A percentile compares a stretch with the other conserved stretches of the same genome.
Evolutionary conservation across 2,888 invertebrate species (phyloP).

Genomic region (Nipponacmea schrenckii): DNA sequence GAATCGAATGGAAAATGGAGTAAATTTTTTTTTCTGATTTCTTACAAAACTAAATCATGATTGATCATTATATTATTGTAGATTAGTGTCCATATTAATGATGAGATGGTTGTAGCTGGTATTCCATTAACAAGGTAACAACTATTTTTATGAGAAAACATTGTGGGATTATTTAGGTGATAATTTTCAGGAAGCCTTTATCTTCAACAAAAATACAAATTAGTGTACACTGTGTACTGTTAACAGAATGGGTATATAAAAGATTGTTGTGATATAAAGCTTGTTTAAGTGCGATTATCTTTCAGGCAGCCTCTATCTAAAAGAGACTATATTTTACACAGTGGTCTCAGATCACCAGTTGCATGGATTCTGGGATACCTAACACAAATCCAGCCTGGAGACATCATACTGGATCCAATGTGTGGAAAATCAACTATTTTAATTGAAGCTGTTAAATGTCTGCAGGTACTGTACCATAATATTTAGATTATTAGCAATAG

Average conservation of each 20-base stretch:
- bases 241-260: neutral
- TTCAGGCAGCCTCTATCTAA: constrained; percentile 51
- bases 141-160: neutral
- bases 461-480: constrained; percentile 30
- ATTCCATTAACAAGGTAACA: constrained; percentile 41
- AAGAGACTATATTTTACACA: constrained; percentile 46
- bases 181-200: too few species aligned
- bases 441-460: constrained; percentile 48
- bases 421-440: constrained; percentile 59
- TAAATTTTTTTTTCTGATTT: too few species aligned
- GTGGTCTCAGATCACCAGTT: constrained; percentile 53
- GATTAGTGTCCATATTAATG: constrained; percentile 42
- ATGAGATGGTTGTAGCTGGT: constrained; percentile 38
- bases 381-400: constrained; percentile 37
- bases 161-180: too few species aligned
- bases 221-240: neutral
- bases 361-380: constrained; percentile 53
- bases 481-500: too few species aligned
- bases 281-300: neutral
- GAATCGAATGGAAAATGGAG: too few species aligned
- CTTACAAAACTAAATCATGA: too few species aligned
- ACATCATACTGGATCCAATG: constrained; percentile 59
- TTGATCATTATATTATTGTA: constrained; percentile 21
- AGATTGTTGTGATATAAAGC: neutral
- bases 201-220: too few species aligned